phyloP scores from a whole-genome alignment of 2,888 invertebrate genomes.

The Polyommatus iphigenia region DNA sequence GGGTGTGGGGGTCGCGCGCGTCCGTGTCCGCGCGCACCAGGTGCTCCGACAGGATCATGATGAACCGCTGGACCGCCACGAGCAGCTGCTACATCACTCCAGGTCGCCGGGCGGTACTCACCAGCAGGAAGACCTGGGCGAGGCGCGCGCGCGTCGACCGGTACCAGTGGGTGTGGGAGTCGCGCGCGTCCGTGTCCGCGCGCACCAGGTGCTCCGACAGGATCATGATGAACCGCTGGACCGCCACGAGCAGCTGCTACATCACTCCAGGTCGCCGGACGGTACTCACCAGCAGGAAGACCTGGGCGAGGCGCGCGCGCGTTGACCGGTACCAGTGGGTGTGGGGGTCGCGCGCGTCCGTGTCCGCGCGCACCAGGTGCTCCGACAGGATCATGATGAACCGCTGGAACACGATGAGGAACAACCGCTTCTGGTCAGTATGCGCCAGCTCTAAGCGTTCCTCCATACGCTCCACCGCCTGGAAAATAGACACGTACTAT shows the following conservation, averaged over 20 bases:
- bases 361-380: conserved; percentile 95
- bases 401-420: conserved; percentile 97
- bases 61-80: conserved; percentile 98
- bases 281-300: conserved; percentile 91
- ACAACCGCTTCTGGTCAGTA: conserved; percentile 97
- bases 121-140: conserved; percentile 96
- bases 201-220: conserved; percentile 96
- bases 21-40: conserved; percentile 96
- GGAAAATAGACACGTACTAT: conserved; percentile 29
- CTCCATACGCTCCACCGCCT: conserved; percentile 97
- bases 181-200: conserved; percentile 95
- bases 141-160: conserved; percentile 96
- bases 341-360: conserved; percentile 94
- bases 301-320: conserved; percentile 95
- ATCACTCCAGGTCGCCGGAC: no score
- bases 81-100: no score
- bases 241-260: conserved; percentile 98
- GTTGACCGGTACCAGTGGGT: conserved; percentile 99
- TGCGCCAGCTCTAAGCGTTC: conserved; percentile 96
- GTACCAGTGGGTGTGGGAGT: conserved; percentile 97
- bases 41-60: conserved; percentile 98
- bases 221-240: conserved; percentile 99
- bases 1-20: conserved; percentile 94
- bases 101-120: conserved; percentile 65
- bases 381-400: conserved; percentile 99